Base-by-base conservation (phyloP, 2,888 invertebrate genomes). In the Augiades crinisus region DNA sequence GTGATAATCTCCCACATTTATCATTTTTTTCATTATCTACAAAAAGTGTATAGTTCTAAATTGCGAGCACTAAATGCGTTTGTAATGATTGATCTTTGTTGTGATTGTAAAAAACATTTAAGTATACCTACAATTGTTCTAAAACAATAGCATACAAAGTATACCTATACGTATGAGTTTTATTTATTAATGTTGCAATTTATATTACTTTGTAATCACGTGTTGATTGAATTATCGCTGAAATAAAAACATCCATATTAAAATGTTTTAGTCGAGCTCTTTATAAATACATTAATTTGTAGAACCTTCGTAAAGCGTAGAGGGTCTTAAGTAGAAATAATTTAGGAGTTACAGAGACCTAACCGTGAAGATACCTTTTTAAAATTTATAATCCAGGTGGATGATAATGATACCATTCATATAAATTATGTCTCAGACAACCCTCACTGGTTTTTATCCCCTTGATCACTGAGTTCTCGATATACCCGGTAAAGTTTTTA, bases 1-100 rank as follows among this genome's bases (percentile, higher is more conserved):
- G 36, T 50, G 54, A 70, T 70, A 67, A 72, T 63, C 62, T 63
- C 43, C 50, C 52, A 37, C 36, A 55, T 56, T 60, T 67, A 68
- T 68, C 65, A 53, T 54, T 57, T 56, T 62, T 61, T 49, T 34
- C 40, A 21, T 41, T 45, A 45, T 36, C 13, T 37, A 47, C 47
- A 38, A 47, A 47, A 31, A 31, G 22, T 38, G 8, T 27, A 12
- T 10, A 41, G 8, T 33, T 49, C 24, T 8, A 21, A 47, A 34
- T 3, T 24, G 16, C 8, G 5, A 2, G 21, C n/a, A 30, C 27
- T 37, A 27, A 14, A 21, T 31, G 21, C 21, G 21, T 47, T 47
- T 47, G 47, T 31, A 47, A 47, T 38, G 31, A 43, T 47, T 16
- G 3, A n/a, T 31, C 33, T 44, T 17, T 27, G 13, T 21, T 33